Evolutionary conservation across 2,797 vertebrate genomes (phyloP).

Genomic region (Squalus acanthias): DNA sequence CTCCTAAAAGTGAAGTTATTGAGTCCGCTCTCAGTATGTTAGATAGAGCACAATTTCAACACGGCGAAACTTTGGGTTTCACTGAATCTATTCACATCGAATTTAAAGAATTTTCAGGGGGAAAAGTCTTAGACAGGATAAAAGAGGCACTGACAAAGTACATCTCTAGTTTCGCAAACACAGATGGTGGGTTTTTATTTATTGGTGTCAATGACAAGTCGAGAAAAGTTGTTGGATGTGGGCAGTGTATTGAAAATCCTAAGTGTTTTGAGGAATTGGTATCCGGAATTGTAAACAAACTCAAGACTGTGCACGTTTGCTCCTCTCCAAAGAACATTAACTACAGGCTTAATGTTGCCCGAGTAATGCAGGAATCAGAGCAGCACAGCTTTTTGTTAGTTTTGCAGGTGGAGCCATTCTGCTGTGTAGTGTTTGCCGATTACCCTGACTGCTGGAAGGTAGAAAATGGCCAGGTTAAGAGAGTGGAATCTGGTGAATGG

Average conservation of each 20-base stretch:
- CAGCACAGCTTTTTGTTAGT: conserved; percentile 22
- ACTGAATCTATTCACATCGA: conserved; percentile 45
- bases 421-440: conserved; percentile 45
- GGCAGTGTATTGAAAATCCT: fast-evolving
- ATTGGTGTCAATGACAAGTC: conserved; percentile 46
- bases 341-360: conserved; percentile 44
- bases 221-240: conserved; percentile 43
- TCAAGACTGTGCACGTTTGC: conserved; percentile 39
- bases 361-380: conserved; percentile 27
- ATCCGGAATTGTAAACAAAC: background rate
- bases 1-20: background rate
- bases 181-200: conserved; percentile 45
- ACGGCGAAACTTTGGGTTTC: conserved; percentile 45
- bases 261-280: conserved; percentile 16
- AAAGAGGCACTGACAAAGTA: conserved; percentile 38
- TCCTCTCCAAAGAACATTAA: conserved; percentile 14
- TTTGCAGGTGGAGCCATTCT: conserved; percentile 39
- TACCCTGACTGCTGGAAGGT: conserved; percentile 45
- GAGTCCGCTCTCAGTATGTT: too few relatives aligned
- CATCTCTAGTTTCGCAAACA: conserved; percentile 50
- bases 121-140: background rate
- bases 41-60: conserved; percentile 19
- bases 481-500: conserved; percentile 34
- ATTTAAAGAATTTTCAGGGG: conserved; percentile 47
- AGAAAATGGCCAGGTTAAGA: fast-evolving